Base-by-base conservation (phyloP, 2,888 invertebrate genomes). In the Matsumyia berberina region DNA sequence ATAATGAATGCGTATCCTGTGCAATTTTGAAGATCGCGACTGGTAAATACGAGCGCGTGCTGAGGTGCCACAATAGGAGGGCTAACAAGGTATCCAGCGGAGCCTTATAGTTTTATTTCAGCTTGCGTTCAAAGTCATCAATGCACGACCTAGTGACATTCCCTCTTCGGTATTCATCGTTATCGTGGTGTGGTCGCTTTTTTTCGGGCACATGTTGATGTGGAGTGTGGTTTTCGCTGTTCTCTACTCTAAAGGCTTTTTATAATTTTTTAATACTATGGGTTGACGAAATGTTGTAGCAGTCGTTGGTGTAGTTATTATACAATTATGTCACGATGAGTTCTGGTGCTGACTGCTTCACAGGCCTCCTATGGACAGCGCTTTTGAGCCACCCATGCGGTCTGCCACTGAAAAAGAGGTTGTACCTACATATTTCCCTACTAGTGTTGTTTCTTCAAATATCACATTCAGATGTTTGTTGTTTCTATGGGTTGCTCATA, bases 61-160 rank as follows among this genome's bases (percentile, higher is more conserved):
- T 90, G 91, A 89, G 91, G 90, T 89, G 89, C 88, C 89, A 81
- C 91, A 88, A 90, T 90, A 90, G 91, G 91, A 91, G 91, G 90
- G 90, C 90, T 87, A 78, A 78, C 62, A 78, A 78, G 78, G 62
- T 70, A 53, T 78, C 78, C 70, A 78, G 78, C 78, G 46, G 78
- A 78, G 78, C 19, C 62, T 46, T 64, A 51, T 67, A 58, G 58
- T 58, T 67, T 58, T 67, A 74, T 60, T 51, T 57, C 53, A 70
- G 33, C 70, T 70, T 70, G 49, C 37, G 17, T 70, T 67, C 39
- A 15, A 67, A 76, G 19, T 66, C 39, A 60, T 74, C 67, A 67
- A 33, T 58, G 58, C 31, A 51, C 58, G 67, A 67, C 58, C 76
- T 53, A 67, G 67, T 77, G 67, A 77, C 67, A 58, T 67, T 67